Conservation (phyloP, 2,113 vertebrate genomes). For the Dasyornis broadbenti region DNA sequence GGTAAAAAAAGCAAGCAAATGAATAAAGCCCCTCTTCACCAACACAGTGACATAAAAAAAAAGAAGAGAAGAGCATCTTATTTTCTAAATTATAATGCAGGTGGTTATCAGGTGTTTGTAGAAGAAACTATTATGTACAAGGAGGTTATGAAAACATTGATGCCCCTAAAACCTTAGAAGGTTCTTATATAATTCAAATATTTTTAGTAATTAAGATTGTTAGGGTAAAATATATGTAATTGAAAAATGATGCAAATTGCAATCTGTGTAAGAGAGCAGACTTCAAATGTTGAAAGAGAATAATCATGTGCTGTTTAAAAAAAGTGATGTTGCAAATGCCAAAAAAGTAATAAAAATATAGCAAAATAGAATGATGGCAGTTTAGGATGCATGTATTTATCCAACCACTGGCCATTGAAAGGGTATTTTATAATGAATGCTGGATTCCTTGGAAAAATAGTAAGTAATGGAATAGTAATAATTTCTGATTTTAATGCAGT, state of each 20-base stretch:
- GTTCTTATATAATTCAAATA: neutral
- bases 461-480: neutral
- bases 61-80: neutral
- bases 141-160: neutral
- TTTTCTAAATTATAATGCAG: neutral
- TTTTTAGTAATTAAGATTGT: neutral
- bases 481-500: neutral
- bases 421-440: neutral
- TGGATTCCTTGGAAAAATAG: neutral
- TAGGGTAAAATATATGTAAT: neutral
- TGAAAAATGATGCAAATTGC: neutral
- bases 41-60: neutral
- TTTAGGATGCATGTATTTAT: neutral
- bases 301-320: neutral
- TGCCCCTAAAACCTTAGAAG: neutral
- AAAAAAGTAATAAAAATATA: neutral
- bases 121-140: neutral
- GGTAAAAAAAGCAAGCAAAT: neutral
- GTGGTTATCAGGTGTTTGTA: neutral
- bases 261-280: neutral
- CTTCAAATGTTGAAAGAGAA: neutral
- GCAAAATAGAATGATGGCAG: neutral
- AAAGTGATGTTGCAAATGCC: neutral
- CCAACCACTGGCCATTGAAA: neutral
- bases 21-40: fast-evolving